These are phyloP conservation scores for Pygmarrhopalites habei DNA, from an alignment of 1,140 invertebrate species.

Conservation along the genomic window DNA sequence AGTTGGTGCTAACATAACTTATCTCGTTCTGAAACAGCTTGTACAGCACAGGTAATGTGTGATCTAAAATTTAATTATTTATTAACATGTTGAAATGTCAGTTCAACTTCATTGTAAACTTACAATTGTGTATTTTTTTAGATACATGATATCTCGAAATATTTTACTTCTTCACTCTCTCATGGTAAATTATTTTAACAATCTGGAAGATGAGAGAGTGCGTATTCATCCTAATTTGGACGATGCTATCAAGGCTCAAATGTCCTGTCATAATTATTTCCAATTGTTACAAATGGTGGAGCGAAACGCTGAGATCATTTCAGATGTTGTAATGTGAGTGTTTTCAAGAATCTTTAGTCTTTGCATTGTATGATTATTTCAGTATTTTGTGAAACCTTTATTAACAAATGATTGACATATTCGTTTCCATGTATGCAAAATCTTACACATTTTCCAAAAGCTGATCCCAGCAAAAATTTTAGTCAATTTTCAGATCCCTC, in stretches of 20 bases:
- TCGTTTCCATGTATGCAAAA: no score
- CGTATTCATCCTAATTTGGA: not conserved
- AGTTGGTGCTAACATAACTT: slow-evolving; percentile 32
- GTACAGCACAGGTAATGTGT: slow-evolving; percentile 25
- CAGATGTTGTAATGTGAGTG: slow-evolving; percentile 18
- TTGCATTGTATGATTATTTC: not conserved
- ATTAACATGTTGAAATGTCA: not conserved
- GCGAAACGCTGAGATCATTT: slow-evolving; percentile 24
- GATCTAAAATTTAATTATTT: not conserved
- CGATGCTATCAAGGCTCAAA: not conserved
- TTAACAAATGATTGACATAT: no score
- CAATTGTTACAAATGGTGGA: slow-evolving; percentile 16
- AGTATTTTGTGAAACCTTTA: not conserved
- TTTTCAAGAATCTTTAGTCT: no score
- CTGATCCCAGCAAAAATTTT: no score
- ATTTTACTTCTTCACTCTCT: slow-evolving; percentile 27
- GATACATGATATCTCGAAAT: slow-evolving; percentile 28
- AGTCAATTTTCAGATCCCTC: no score
- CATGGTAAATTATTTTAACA: slow-evolving; percentile 19
- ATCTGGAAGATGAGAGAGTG: not conserved
- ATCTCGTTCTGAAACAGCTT: slow-evolving; percentile 27
- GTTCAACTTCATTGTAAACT: no score
- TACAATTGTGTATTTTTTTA: slow-evolving; percentile 3
- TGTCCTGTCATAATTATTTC: not conserved
- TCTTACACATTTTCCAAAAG: no score